phyloP scores from a whole-genome alignment of 2,113 vertebrate species.

The Archocentrus centrarchus region DNA sequence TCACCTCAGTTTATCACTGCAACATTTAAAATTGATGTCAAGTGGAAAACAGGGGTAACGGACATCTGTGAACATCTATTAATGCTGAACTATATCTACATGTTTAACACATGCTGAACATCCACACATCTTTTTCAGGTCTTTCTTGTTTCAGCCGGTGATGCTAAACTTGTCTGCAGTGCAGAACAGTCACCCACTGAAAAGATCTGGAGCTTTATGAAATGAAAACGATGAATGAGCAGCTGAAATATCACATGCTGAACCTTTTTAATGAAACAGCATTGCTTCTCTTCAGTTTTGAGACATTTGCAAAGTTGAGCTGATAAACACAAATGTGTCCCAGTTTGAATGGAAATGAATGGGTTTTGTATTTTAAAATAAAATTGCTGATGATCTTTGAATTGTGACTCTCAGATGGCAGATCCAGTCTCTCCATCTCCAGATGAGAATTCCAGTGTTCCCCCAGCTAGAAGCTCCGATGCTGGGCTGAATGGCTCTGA shows the following conservation, averaged over 20 bases:
- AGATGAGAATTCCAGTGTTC: neutral
- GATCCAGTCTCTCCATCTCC: conserved; percentile 5
- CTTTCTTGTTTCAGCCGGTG: too few relatives aligned
- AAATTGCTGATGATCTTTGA: neutral
- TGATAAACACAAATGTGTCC: neutral
- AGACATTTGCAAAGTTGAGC: neutral
- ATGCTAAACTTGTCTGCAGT: neutral
- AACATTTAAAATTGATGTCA: too few relatives aligned
- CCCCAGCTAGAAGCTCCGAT: conserved; percentile 7
- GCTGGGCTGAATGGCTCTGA: neutral
- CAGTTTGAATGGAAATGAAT: neutral
- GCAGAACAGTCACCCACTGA: neutral
- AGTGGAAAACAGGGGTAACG: too few relatives aligned
- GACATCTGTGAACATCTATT: too few relatives aligned
- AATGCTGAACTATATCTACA: too few relatives aligned
- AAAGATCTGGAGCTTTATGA: neutral
- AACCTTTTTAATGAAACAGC: too few relatives aligned
- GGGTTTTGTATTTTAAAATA: neutral
- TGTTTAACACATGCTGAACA: too few relatives aligned
- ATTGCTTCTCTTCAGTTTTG: neutral
- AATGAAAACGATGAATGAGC: neutral
- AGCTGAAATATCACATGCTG: neutral
- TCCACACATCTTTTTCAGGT: too few relatives aligned
- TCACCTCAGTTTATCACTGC: too few relatives aligned
- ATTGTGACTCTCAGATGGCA: conserved; percentile 25